Percentiles rank a stretch among this genome's conserved stretches.
phyloP scores from a whole-genome alignment of 2,797 vertebrate species.

The Coreius guichenoti region DNA sequence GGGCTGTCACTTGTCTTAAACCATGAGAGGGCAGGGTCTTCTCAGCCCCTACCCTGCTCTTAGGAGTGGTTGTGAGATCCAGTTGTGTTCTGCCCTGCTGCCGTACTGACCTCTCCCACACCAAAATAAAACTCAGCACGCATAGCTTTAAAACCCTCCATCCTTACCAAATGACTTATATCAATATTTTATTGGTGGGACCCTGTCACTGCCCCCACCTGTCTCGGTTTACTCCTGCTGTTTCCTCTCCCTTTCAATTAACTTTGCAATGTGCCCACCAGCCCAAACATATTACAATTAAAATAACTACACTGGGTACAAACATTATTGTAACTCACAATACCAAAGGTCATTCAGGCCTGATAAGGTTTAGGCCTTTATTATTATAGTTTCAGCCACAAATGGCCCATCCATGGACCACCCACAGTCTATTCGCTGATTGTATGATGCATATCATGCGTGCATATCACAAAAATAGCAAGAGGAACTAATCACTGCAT shows the following conservation, averaged over 20 bases:
- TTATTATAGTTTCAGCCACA: background rate
- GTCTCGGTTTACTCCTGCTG: conserved; percentile 9
- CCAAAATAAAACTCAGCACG: conserved; percentile 73
- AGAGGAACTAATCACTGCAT: background rate
- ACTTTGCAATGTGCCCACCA: background rate
- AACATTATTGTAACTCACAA: conserved; percentile 22
- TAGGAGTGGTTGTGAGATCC: background rate
- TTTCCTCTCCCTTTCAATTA: conserved; percentile 26
- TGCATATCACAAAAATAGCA: background rate
- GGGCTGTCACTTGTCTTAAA: background rate
- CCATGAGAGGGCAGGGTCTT: background rate
- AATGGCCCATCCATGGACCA: background rate
- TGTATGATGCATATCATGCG: background rate
- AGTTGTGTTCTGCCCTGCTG: conserved; percentile 6
- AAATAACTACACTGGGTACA: background rate
- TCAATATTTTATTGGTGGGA: conserved; percentile 72
- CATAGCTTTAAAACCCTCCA: conserved; percentile 71
- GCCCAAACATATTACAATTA: conserved; percentile 29
- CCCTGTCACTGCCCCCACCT: conserved; percentile 51
- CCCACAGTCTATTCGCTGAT: background rate
- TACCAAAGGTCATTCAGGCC: conserved; percentile 4
- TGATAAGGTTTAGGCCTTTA: background rate
- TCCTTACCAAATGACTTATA: conserved; percentile 71
- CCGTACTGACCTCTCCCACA: conserved; percentile 55
- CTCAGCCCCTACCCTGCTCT: background rate